Evolutionary conservation across 2,797 vertebrate genomes (phyloP).

Genomic region (Falco naumanni): DNA sequence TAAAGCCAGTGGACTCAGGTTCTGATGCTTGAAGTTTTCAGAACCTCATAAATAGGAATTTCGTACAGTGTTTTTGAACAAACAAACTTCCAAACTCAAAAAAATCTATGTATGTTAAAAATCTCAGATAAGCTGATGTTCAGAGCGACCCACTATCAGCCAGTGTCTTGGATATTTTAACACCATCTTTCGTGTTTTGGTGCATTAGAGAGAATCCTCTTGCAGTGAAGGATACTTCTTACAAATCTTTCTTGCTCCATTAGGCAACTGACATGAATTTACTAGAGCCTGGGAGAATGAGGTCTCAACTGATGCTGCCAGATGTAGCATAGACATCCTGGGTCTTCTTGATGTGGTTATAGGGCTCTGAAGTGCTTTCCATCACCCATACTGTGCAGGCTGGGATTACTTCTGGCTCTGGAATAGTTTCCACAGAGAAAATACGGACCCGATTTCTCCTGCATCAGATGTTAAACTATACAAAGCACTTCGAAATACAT

Average conservation of each 20-base stretch:
- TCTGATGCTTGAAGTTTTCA: neutral
- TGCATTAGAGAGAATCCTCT: neutral
- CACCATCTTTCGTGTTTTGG: neutral
- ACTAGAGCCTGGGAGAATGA: neutral
- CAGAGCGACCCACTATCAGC: neutral
- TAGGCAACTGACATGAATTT: neutral
- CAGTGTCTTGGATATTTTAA: neutral
- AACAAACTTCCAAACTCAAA: neutral
- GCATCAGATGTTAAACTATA: neutral
- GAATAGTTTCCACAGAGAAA: neutral
- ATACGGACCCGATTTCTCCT: neutral
- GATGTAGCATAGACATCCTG: neutral
- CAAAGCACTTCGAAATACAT: neutral
- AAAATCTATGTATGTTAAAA: neutral
- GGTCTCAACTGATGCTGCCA: neutral
- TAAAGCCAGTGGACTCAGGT: neutral
- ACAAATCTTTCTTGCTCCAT: neutral
- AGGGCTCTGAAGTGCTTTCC: neutral
- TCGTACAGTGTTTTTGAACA: neutral
- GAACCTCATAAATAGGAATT: neutral
- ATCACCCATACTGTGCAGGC: neutral
- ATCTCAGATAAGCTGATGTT: neutral
- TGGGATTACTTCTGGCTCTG: neutral
- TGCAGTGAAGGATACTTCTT: neutral
- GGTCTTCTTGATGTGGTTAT: neutral